These are phyloP conservation scores for Diadegma fenestrale DNA, from an alignment of 2,888 invertebrate genomes.

Conservation along the genomic window DNA sequence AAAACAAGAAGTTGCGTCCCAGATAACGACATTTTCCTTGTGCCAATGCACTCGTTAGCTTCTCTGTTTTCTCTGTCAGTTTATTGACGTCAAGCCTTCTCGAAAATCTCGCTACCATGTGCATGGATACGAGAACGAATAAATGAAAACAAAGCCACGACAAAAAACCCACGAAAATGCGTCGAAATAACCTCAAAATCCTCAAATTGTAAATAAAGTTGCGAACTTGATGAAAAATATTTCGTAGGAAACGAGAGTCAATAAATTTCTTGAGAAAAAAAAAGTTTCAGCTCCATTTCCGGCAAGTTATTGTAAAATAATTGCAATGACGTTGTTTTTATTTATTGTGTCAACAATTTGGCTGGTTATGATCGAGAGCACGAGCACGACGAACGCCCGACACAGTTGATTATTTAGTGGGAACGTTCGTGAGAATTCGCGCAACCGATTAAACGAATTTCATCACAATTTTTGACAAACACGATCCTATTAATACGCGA, in stretches of 20 bases:
- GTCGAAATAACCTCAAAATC: background rate
- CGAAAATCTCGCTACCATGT: background rate
- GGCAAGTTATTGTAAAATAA: background rate
- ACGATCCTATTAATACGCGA: too few species aligned
- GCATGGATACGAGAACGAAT: background rate
- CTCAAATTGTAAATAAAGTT: background rate
- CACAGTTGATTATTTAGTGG: background rate
- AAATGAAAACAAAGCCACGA: background rate
- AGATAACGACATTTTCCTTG: constrained; percentile 66
- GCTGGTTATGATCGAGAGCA: background rate
- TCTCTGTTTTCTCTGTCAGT: constrained; percentile 44
- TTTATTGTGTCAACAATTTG: background rate
- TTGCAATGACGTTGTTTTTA: background rate
- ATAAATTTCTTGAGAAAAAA: background rate
- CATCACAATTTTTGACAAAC: background rate
- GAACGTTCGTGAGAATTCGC: background rate
- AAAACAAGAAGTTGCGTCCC: constrained; percentile 50
- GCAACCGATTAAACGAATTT: background rate
- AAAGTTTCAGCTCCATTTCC: background rate
- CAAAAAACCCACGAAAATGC: background rate
- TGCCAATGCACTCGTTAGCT: constrained; percentile 61
- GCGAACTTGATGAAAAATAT: background rate
- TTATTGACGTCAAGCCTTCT: constrained; percentile 18
- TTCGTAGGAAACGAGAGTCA: background rate
- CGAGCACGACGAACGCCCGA: background rate